These are phyloP conservation scores for Peromyscus melanophrys DNA, from an alignment of 2,797 vertebrate genomes.

Conservation along the genomic window DNA sequence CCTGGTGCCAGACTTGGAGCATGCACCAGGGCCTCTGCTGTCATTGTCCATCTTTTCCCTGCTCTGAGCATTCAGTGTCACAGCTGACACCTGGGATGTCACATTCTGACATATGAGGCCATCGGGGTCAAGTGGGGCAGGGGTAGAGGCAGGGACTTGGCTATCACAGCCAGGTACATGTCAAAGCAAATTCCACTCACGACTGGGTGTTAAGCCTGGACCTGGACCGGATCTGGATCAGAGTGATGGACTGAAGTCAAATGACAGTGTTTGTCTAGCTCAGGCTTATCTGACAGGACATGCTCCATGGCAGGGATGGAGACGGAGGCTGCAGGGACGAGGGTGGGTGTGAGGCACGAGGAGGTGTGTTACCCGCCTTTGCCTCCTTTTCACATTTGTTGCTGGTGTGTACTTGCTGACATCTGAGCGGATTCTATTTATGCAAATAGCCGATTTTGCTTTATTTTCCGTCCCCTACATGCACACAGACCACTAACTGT, in stretches of 20 bases:
- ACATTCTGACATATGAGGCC: slow-evolving; percentile 55
- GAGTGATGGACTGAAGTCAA: slow-evolving; percentile 28
- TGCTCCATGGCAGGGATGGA: neutral
- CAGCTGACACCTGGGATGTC: slow-evolving; percentile 72
- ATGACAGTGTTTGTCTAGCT: slow-evolving; percentile 41
- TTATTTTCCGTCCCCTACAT: slow-evolving; percentile 48
- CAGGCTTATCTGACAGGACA: slow-evolving; percentile 51
- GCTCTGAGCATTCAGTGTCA: neutral
- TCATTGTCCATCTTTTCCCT: slow-evolving; percentile 49
- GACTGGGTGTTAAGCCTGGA: slow-evolving; percentile 36
- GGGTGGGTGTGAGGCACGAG: neutral
- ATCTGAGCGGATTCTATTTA: slow-evolving; percentile 46
- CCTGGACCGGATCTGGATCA: slow-evolving; percentile 51
- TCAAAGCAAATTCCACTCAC: slow-evolving; percentile 60
- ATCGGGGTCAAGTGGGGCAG: neutral
- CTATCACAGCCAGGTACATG: slow-evolving; percentile 72
- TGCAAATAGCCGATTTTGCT: slow-evolving; percentile 47
- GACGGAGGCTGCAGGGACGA: neutral
- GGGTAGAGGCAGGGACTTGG: neutral
- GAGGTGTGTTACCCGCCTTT: neutral
- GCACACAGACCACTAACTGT: slow-evolving; percentile 51
- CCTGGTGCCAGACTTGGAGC: neutral
- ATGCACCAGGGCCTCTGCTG: neutral
- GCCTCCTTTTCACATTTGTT: slow-evolving; percentile 56
- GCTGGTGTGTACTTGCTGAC: slow-evolving; percentile 45